Conservation (phyloP, 2,113 vertebrate genomes). For the Albula goreensis region DNA sequence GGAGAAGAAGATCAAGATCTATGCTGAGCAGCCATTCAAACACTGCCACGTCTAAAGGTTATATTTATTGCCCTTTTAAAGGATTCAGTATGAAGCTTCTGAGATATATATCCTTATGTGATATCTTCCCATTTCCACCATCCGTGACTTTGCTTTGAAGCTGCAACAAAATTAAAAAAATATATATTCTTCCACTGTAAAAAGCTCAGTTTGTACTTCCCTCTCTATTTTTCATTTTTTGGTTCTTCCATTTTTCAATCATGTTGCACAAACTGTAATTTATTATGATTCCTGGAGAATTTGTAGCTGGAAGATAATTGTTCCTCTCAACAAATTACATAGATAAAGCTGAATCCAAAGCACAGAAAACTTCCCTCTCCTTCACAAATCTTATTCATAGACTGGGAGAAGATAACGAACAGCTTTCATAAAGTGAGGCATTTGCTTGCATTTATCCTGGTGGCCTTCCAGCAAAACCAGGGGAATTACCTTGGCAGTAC, state of each 20-base stretch:
- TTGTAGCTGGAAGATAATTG: background rate
- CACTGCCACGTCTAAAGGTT: background rate
- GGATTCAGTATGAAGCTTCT: background rate
- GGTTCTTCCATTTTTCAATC: background rate
- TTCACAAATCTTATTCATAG: background rate
- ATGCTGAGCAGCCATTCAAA: background rate
- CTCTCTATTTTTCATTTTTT: background rate
- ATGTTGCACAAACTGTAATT: background rate
- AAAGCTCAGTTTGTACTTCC: background rate
- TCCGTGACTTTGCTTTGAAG: background rate
- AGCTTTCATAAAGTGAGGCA: slow-evolving; percentile 14
- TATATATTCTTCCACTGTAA: background rate
- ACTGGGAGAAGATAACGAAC: background rate
- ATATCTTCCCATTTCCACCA: background rate
- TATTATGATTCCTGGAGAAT: background rate
- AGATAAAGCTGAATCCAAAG: background rate
- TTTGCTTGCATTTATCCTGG: slow-evolving; percentile 10
- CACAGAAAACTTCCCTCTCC: background rate
- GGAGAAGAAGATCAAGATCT: slow-evolving; percentile 16
- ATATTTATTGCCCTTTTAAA: slow-evolving; percentile 11
- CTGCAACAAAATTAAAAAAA: background rate
- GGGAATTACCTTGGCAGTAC: background rate
- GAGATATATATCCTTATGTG: background rate
- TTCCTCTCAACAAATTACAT: background rate
- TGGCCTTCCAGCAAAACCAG: slow-evolving; percentile 24